These are phyloP conservation scores for Orientallactaga sibirica DNA, from an alignment of 2,797 vertebrate genomes.

Conservation along the genomic window DNA sequence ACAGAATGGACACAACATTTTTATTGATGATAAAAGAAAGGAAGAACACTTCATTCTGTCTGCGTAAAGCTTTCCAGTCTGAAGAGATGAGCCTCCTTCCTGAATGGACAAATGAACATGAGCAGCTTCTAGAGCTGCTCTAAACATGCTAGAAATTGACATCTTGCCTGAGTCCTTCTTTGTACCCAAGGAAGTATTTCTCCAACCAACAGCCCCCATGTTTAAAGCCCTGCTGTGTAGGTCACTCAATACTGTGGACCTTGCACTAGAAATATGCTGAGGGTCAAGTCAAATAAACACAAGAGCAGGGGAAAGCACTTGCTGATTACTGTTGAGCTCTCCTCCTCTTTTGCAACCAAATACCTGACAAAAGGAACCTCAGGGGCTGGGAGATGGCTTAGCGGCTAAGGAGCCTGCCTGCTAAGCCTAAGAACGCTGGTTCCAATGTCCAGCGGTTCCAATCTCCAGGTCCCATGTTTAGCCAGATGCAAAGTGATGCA, in stretches of 20 bases:
- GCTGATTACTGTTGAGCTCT: not conserved
- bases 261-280: not conserved
- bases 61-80: slow-evolving; percentile 43
- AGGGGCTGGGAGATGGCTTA: no score
- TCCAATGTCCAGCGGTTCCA: no score
- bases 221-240: slow-evolving; percentile 36
- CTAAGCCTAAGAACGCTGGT: no score
- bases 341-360: not conserved
- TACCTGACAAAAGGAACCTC: not conserved
- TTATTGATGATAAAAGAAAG: not conserved
- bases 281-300: not conserved
- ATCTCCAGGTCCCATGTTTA: no score
- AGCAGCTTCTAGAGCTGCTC: slow-evolving; percentile 43
- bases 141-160: slow-evolving; percentile 42
- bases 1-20: fast-evolving
- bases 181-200: slow-evolving; percentile 34
- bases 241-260: not conserved
- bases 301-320: not conserved
- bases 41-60: slow-evolving; percentile 52
- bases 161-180: slow-evolving; percentile 50
- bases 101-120: not conserved
- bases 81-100: not conserved
- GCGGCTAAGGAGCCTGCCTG: no score
- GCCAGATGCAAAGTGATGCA: no score
- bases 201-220: not conserved